Evolutionary conservation across 2,888 invertebrate species (phyloP).

Genomic region (Drosophila aldrichi): DNA sequence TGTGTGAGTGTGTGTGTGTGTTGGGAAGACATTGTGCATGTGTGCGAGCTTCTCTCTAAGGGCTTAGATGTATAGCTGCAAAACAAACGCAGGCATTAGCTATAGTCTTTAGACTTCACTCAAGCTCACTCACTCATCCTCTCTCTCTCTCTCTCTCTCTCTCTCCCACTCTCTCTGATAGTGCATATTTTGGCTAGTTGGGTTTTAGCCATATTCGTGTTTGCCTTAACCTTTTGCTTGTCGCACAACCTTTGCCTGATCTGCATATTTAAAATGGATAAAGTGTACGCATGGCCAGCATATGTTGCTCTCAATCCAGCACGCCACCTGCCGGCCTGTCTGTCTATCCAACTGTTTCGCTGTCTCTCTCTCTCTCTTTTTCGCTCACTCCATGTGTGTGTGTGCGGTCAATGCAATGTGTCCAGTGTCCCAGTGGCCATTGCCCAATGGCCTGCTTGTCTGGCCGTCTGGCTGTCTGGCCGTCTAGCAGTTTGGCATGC

Average conservation of each 20-base stretch:
- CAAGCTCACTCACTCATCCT: neutral
- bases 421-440: constrained; percentile 22
- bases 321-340: constrained; percentile 29
- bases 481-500: constrained; percentile 43
- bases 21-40: neutral
- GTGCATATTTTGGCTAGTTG: constrained; percentile 42
- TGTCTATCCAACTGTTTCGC: neutral
- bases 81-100: constrained; percentile 47
- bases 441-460: constrained; percentile 28
- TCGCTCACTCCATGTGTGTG: constrained; percentile 4
- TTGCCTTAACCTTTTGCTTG: constrained; percentile 59
- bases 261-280: constrained; percentile 70
- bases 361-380: constrained; percentile 11
- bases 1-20: constrained; percentile 3
- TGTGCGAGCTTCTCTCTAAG: constrained; percentile 11
- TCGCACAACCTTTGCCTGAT: constrained; percentile 62
- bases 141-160: neutral
- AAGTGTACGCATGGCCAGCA: constrained; percentile 51
- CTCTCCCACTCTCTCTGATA: neutral
- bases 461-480: constrained; percentile 15
- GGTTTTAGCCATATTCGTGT: constrained; percentile 47
- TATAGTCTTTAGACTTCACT: constrained; percentile 6
- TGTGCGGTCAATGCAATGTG: constrained; percentile 38
- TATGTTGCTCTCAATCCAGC: constrained; percentile 37
- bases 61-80: constrained; percentile 32